Base-by-base conservation (phyloP, 2,113 vertebrate genomes). In the Hemibagrus wyckioides region DNA sequence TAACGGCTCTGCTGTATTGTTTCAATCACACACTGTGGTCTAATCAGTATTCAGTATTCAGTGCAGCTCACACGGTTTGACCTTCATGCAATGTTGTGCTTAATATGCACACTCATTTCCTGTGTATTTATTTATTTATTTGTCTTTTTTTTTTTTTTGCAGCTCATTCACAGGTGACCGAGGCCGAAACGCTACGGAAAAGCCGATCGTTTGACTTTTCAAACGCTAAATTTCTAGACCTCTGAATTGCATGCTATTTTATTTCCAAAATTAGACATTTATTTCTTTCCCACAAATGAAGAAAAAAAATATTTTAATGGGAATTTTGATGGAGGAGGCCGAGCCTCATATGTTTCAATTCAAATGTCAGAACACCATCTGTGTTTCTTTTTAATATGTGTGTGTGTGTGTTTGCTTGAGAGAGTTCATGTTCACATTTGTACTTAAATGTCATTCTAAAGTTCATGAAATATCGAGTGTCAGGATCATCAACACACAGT, bases 391-490 rank as follows among this genome's bases (percentile, higher is more conserved):
- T 14, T 23, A 13, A 13, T 75, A 39, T 44, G 21, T 75, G 39
- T 41, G 25, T n/a, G 44, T 77, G 73, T 44, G 36, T 44, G 73
- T 28, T 44, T n/a, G 73, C 10, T 13, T 30, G 48, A 19, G 28
- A n/a, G 14, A 50, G 41, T 28, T 14, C 25, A 83, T 50, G 44
- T 83, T 83, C 57, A 44, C 57, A 50, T 83, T 65, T 83, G 59
- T 30, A 65, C 81, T 65, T 65, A 83, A 83, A 83, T 83, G 81
- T 83, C 81, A 83, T 50, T 83, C 17, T 52, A 67, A 83, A 50
- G 61, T 83, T 67, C 59, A 83, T 50, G 17, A 65, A 65, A 77
- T 50, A 79, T 54, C 13, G 15, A 56, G 50, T 80, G 15, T 33
- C 14, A 3, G 75, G 28, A 77, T 77, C n/a, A 21, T 17, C 17